These are phyloP conservation scores for Hypselothyrea guttata DNA, from an alignment of 2,888 invertebrate genomes.

Conservation along the genomic window DNA sequence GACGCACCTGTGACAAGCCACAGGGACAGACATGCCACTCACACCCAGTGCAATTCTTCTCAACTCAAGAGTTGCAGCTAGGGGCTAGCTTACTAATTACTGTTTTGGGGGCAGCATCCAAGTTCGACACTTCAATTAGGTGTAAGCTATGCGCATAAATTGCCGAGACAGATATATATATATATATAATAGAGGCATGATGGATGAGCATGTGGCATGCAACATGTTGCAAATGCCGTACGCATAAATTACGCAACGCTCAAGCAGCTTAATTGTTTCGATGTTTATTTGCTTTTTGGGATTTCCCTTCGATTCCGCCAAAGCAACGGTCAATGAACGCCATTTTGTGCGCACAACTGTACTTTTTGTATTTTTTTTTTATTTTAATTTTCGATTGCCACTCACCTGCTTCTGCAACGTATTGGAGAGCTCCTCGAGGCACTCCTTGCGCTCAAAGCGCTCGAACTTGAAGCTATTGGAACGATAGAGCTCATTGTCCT, in stretches of 20 bases:
- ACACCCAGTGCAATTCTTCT: slow-evolving; percentile 58
- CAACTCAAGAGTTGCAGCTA: too few species aligned
- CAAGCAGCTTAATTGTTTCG: slow-evolving; percentile 1
- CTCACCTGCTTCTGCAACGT: slow-evolving; percentile 88
- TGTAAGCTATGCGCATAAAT: slow-evolving; percentile 75
- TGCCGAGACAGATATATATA: too few species aligned
- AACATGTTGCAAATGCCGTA: slow-evolving; percentile 60
- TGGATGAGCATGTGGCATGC: slow-evolving; percentile 34
- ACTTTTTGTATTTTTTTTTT: background rate
- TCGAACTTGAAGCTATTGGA: slow-evolving; percentile 95
- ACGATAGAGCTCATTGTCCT: slow-evolving; percentile 92
- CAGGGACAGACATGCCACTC: background rate
- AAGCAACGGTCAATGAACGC: background rate
- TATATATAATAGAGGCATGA: slow-evolving; percentile 30
- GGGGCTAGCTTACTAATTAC: slow-evolving; percentile 50
- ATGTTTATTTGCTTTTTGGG: background rate
- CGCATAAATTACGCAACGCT: slow-evolving; percentile 43
- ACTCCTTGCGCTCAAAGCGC: slow-evolving; percentile 88
- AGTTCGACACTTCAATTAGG: slow-evolving; percentile 58
- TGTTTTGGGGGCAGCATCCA: slow-evolving; percentile 17
- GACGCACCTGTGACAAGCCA: slow-evolving; percentile 43
- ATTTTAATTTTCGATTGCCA: slow-evolving; percentile 30
- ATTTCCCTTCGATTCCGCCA: too few species aligned
- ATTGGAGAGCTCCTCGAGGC: slow-evolving; percentile 85
- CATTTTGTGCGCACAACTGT: slow-evolving; percentile 28